Evolutionary conservation across 2,797 vertebrate genomes (phyloP).

Genomic region (Epinephelus coioides): DNA sequence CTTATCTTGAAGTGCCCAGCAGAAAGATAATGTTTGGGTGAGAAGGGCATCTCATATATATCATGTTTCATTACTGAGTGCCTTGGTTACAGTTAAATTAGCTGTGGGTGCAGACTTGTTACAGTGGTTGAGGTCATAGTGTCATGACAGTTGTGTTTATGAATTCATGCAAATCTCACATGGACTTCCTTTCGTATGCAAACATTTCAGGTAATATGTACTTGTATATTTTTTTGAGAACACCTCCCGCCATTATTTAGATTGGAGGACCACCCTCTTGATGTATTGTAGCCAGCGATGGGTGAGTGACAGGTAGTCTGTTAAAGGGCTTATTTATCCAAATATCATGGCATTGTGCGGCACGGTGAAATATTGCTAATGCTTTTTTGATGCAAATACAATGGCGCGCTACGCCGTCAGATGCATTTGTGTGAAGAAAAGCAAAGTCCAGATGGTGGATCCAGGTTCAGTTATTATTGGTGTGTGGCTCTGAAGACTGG

Average conservation of each 20-base stretch:
- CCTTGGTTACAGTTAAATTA: slow-evolving; percentile 63
- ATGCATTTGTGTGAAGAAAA: slow-evolving; percentile 57
- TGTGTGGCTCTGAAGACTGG: slow-evolving; percentile 54
- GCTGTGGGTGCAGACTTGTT: slow-evolving; percentile 66
- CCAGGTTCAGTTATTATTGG: slow-evolving; percentile 69
- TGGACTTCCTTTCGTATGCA: slow-evolving; percentile 71
- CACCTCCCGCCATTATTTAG: not conserved
- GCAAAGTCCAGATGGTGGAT: slow-evolving; percentile 65
- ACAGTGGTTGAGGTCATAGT: slow-evolving; percentile 56
- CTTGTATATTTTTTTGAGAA: slow-evolving; percentile 30
- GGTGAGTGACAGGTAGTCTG: slow-evolving; percentile 61
- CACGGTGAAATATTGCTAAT: slow-evolving; percentile 57
- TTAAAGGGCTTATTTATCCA: slow-evolving; percentile 66
- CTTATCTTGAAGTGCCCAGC: slow-evolving; percentile 85
- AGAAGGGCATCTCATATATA: slow-evolving; percentile 3
- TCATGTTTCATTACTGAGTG: slow-evolving; percentile 14
- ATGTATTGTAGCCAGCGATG: slow-evolving; percentile 21
- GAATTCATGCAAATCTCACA: slow-evolving; percentile 81
- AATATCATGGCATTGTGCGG: slow-evolving; percentile 45
- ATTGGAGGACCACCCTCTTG: slow-evolving; percentile 19
- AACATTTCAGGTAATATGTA: slow-evolving; percentile 54
- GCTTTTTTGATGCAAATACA: slow-evolving; percentile 80
- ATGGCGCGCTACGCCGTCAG: slow-evolving; percentile 29
- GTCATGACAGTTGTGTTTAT: slow-evolving; percentile 70
- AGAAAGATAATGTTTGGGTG: slow-evolving; percentile 69